Percentiles rank a stretch among this genome's conserved stretches.
phyloP scores from a whole-genome alignment of 2,797 vertebrate genomes.

The Presbytis comata region DNA sequence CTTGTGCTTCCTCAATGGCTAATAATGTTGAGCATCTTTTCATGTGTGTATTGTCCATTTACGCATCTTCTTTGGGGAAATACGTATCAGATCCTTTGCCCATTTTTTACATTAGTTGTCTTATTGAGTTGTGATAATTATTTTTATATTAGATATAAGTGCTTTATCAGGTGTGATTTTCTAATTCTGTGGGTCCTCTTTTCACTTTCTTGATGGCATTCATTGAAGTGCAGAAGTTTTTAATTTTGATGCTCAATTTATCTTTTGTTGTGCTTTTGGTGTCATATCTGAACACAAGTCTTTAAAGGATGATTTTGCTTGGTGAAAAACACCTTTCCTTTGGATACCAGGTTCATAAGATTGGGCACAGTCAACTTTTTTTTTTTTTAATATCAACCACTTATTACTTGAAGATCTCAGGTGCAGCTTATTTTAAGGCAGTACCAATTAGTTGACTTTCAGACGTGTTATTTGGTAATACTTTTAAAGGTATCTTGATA shows the following conservation, averaged over 20 bases:
- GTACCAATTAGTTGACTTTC: not conserved
- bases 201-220: not conserved
- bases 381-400: not conserved
- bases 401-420: not conserved
- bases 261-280: not conserved
- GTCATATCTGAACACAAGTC: not conserved
- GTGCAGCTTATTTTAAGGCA: not conserved
- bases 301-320: not conserved
- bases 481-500: conserved; percentile 26
- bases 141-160: not conserved
- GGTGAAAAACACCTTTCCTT: not conserved
- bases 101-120: not conserved
- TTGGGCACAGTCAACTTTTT: not conserved
- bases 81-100: not conserved
- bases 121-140: not conserved
- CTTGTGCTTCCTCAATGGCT: not conserved
- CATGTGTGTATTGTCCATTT: not conserved
- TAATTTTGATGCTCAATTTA: not conserved
- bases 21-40: not conserved
- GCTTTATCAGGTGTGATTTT: not conserved
- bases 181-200: not conserved
- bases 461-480: not conserved
- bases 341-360: not conserved
- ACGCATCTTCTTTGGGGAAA: not conserved
- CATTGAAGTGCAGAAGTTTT: not conserved